Evolutionary conservation across 2,888 invertebrate species (phyloP), one percentile per base, ranked within the genome.

Genomic region (Drosophila acutilabella): DNA sequence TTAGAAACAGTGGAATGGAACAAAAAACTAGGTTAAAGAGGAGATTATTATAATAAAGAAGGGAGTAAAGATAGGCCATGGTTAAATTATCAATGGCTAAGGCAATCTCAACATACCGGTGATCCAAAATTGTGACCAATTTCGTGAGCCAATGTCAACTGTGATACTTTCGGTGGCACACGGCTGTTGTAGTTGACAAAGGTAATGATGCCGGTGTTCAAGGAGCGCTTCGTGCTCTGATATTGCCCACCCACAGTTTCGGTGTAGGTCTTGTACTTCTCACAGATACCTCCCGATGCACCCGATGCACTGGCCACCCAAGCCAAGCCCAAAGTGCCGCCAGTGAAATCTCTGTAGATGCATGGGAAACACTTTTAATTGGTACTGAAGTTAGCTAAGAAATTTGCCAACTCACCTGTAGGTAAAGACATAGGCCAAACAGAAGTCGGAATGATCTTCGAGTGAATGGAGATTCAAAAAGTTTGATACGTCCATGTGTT

Each of bases 51-150:
- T 23, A 23, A 23, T 23, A 6, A 23, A 23, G 23, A 6, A n/a
- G 23, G 23, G 6, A n/a, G 44, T 23, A 13, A 14, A 14, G 33
- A 11, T 23, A 3, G 0, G 1, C 11, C 1, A 11, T 1, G 11
- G 5, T 4, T 2, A 11, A 36, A 13, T 13, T 36, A 11, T 36
- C 4, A 13, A 0, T 0, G 13, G 5, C 2, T 36, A 23, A 23
- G 0, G 0, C 23, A 23, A 2, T 4, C 10, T 41, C 10, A 52
- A 94, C 95, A 94, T 93, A 98, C 98, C 91, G 98, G 98, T 67
- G 98, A 98, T 65, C 99, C 99, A 93, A 99, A 99, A 93, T 99
- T 99, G 92, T 99, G 99, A 3, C 99, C 99, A 81, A 97, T 97
- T 93, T 99, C 99, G 92, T 99, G 99, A 0, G 99, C 99, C 78